Conservation (phyloP, 1,140 invertebrate species). For the Tyrophagus putrescentiae region DNA sequence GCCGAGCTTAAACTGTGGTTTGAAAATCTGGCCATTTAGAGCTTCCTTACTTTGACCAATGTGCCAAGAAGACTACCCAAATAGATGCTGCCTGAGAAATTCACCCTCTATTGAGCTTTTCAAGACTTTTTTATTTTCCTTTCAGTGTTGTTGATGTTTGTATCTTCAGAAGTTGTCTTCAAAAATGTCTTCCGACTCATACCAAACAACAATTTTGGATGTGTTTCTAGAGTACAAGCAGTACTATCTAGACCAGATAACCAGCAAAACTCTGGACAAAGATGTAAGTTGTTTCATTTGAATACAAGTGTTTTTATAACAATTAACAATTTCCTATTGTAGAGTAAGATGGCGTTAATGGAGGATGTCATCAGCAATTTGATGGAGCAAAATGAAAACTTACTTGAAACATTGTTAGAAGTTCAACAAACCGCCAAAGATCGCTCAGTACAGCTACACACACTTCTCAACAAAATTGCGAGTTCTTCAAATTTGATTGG, state of each 20-base stretch:
- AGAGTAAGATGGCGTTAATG: slow-evolving; percentile 13
- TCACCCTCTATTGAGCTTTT: no score
- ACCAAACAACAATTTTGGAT: slow-evolving; percentile 3
- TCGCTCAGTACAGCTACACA: neutral
- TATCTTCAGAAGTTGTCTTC: no score
- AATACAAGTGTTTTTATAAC: neutral
- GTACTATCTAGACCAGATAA: neutral
- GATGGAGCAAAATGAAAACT: slow-evolving; percentile 17
- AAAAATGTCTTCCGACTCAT: no score
- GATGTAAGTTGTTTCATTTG: neutral
- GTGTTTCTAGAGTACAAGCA: slow-evolving; percentile 7
- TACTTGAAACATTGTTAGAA: slow-evolving; percentile 16
- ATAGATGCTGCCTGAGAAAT: no score
- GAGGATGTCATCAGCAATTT: slow-evolving; percentile 10
- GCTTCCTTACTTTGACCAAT: no score
- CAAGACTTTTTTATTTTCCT: no score
- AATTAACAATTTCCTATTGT: neutral
- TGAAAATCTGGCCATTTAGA: no score
- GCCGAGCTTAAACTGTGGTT: no score
- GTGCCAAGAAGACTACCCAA: no score
- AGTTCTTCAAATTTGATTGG: neutral
- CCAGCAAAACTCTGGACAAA: neutral
- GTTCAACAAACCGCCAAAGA: slow-evolving; percentile 10
- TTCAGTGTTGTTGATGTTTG: no score
- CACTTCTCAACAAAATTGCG: neutral